Conservation (phyloP, 2,797 vertebrate species). For the Sebastes ruberrimus region DNA sequence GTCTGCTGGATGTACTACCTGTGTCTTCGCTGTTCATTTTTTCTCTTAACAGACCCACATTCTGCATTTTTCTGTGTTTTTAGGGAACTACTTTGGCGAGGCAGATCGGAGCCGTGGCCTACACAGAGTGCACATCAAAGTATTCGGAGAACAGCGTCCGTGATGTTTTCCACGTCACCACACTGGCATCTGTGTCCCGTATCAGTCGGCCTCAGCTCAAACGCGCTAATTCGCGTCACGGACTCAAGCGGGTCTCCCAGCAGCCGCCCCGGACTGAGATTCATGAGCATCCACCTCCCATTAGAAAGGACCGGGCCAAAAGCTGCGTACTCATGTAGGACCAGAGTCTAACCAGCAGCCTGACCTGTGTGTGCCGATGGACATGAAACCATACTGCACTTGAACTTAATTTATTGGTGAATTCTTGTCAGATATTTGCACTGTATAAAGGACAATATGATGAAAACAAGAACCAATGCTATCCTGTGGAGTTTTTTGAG, state of each 20-base stretch:
- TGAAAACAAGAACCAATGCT: constrained; percentile 43
- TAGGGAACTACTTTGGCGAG: constrained; percentile 90
- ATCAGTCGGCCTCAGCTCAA: constrained; percentile 84
- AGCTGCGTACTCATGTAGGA: constrained; percentile 95
- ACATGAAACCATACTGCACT: constrained; percentile 29
- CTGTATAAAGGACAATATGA: constrained; percentile 60
- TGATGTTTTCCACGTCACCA: constrained; percentile 94
- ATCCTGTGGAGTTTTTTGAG: constrained; percentile 49
- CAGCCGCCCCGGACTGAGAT: constrained; percentile 90
- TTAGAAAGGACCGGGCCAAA: constrained; percentile 93
- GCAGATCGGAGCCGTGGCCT: constrained; percentile 93
- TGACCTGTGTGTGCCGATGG: constrained; percentile 7
- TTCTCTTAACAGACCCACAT: background rate
- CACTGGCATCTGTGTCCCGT: constrained; percentile 87
- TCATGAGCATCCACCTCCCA: constrained; percentile 80
- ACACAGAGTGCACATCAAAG: constrained; percentile 92
- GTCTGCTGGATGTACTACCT: background rate
- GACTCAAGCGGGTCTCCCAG: constrained; percentile 89
- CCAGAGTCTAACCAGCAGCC: background rate
- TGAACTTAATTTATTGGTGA: constrained; percentile 74
- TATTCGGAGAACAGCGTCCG: constrained; percentile 95
- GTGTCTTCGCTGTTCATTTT: accelerated
- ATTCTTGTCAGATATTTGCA: constrained; percentile 68
- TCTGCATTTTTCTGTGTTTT: constrained; percentile 5
- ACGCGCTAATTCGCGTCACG: constrained; percentile 86